Evolutionary conservation across 2,113 vertebrate genomes (phyloP), one percentile per base, ranked within the genome.

Genomic region (Ramphastos sulfuratus): DNA sequence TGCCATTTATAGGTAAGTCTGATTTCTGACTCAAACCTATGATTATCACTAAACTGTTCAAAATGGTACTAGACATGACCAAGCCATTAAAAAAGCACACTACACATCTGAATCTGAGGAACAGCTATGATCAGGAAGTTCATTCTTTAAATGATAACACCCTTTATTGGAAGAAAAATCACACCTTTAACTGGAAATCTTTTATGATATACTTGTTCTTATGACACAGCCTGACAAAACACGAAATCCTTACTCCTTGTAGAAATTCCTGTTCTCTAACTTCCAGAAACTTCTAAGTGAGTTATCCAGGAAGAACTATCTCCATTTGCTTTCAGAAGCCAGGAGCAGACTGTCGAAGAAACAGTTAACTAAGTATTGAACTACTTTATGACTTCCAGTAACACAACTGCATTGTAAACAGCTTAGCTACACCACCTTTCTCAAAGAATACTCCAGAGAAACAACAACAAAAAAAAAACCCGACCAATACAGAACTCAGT

Each of bases 321-420:
- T 24, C 20, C 6, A 10, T n/a, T 66, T 77, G 33, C 48, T 70
- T 60, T 52, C 23, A 69, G 59, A 85, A 84, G 87, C 69, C 37
- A 77, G 60, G 16, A 65, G 74, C 19, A 56, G 39, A 10, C 9
- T 35, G 39, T 87, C 85, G 87, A 39, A 44, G 44, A 90, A 89
- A 76, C 12, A 74, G 69, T 90, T 87, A 95, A 74, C 50, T 13
- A 67, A 88, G 33, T 56, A 83, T 1, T 44, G 61, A 88, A 80
- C 76, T n/a, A 52, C 33, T 95, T 93, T 92, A 94, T 54, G 72
- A 78, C 89, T 89, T 92, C 75, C 65, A 91, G 46, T 87, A 94
- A 96, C 65, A 91, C 58, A 85, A 78, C 1, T 83, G 61, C 79
- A 87, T 78, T 87, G 79, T 65, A 85, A 92, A 94, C 76, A 93